These are phyloP conservation scores for Tanypteryx hageni DNA, from an alignment of 2,888 invertebrate genomes.

Conservation along the genomic window DNA sequence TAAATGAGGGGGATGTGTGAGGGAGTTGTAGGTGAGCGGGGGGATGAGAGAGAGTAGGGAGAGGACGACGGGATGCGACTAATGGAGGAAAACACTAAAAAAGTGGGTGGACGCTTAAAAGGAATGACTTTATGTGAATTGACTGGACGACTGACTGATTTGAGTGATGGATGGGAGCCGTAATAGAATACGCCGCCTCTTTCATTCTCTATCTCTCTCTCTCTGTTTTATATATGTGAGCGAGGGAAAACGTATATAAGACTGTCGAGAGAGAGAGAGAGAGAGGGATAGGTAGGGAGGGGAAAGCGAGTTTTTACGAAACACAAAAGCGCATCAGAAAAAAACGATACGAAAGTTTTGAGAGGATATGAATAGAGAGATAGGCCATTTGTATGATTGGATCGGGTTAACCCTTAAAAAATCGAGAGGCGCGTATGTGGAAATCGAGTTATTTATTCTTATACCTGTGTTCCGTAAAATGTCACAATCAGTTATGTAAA, in stretches of 20 bases:
- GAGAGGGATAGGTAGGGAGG: background rate
- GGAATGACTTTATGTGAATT: slow-evolving; percentile 38
- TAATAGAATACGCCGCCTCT: slow-evolving; percentile 14
- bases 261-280: background rate
- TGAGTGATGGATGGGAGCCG: slow-evolving; percentile 47
- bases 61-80: background rate
- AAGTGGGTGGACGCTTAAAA: slow-evolving; percentile 28
- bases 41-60: background rate
- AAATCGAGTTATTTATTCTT: background rate
- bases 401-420: background rate
- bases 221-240: background rate
- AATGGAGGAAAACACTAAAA: background rate
- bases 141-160: slow-evolving; percentile 52
- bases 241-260: background rate
- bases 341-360: slow-evolving; percentile 15
- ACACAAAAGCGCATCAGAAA: background rate
- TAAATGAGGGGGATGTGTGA: background rate
- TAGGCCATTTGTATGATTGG: slow-evolving; percentile 13
- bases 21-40: background rate
- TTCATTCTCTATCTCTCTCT: background rate
- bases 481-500: background rate
- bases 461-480: background rate
- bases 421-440: background rate
- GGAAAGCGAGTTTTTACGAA: background rate
- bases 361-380: background rate